These are phyloP conservation scores for Ctenomys sociabilis DNA, from an alignment of 2,113 vertebrate genomes.

Conservation along the genomic window DNA sequence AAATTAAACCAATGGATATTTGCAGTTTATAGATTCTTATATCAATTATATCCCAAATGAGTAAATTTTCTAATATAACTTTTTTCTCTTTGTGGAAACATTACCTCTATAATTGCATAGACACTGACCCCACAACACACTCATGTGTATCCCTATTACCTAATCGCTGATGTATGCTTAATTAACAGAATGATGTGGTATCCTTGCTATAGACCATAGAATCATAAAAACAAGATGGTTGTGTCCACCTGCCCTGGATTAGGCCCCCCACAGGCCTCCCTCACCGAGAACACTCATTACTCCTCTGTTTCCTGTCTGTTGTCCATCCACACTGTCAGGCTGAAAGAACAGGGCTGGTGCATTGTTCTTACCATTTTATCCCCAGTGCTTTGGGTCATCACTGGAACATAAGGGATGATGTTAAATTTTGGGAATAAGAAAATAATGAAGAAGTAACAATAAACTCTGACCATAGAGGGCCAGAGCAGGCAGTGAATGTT, in stretches of 20 bases:
- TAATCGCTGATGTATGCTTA: background rate
- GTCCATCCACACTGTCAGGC: background rate
- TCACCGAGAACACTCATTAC: background rate
- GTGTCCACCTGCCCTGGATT: background rate
- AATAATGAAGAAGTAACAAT: background rate
- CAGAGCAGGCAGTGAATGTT: background rate
- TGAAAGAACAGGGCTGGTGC: background rate
- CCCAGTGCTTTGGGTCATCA: background rate
- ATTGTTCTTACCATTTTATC: background rate
- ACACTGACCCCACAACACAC: too few relatives aligned
- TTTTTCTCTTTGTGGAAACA: background rate
- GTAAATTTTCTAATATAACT: background rate
- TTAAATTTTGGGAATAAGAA: background rate
- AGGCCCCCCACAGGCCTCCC: background rate
- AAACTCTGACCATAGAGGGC: background rate
- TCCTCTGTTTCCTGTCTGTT: background rate
- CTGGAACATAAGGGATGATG: background rate
- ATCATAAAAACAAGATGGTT: background rate
- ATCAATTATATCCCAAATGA: background rate
- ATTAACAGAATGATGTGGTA: background rate
- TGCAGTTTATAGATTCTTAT: background rate
- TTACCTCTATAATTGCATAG: background rate
- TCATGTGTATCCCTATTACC: background rate
- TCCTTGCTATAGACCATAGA: background rate
- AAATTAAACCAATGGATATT: slow-evolving; percentile 17